phyloP scores from a whole-genome alignment of 2,888 invertebrate species.

The Torymus auratus region DNA sequence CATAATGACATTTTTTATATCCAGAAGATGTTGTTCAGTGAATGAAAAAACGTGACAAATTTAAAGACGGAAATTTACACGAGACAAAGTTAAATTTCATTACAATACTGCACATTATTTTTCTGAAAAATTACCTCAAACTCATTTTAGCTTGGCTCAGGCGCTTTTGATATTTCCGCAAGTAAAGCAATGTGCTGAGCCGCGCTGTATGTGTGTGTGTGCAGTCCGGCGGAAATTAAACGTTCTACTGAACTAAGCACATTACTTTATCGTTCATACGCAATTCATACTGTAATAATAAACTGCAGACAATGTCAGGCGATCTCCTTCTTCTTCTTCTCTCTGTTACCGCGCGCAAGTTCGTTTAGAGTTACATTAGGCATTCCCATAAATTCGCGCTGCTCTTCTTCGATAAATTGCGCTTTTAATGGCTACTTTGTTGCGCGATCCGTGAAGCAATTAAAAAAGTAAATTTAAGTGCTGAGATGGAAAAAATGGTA shows the following conservation, averaged over 20 bases:
- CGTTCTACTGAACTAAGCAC: conserved; percentile 38
- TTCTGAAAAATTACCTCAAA: not conserved
- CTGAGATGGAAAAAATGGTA: no score
- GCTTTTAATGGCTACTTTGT: no score
- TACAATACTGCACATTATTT: no score
- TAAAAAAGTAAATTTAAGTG: no score
- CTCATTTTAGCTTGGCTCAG: not conserved
- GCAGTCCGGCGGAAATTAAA: conserved; percentile 36
- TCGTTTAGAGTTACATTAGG: not conserved
- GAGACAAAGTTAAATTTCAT: no score
- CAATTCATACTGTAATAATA: conserved; percentile 41
- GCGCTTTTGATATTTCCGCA: not conserved
- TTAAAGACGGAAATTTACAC: no score
- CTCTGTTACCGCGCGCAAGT: not conserved
- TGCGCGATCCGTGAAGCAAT: no score
- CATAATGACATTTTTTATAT: no score
- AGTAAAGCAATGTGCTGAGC: not conserved
- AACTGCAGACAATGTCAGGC: conserved; percentile 35
- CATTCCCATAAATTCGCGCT: conserved; percentile 14
- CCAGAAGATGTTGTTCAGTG: no score
- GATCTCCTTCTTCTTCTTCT: not conserved
- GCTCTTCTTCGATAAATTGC: not conserved
- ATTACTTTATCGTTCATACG: conserved; percentile 39
- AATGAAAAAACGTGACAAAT: no score
- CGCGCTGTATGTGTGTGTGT: not conserved